These are phyloP conservation scores for Urechis unicinctus DNA, from an alignment of 2,888 invertebrate genomes.

Conservation along the genomic window DNA sequence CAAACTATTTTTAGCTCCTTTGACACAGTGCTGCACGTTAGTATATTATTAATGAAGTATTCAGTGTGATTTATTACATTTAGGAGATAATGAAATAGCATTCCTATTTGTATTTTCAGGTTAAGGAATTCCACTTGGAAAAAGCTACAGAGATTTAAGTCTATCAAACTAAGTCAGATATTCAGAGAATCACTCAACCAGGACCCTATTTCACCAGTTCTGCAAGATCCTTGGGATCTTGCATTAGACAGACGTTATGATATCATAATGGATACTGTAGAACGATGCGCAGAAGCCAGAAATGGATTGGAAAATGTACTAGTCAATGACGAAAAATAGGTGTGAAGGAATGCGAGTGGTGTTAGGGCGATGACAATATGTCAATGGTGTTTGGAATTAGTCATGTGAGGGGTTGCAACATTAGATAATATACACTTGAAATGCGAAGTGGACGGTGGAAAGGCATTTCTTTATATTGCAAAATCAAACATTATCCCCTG, in stretches of 20 bases:
- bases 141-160: conserved; percentile 5
- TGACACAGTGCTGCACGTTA: conserved; percentile 24
- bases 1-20: conserved; percentile 22
- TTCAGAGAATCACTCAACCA: conserved; percentile 7
- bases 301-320: conserved; percentile 9
- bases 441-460: no score
- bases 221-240: conserved; percentile 15
- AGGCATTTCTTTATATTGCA: no score
- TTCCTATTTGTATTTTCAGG: conserved; percentile 10
- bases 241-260: conserved; percentile 16
- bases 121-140: conserved; percentile 18
- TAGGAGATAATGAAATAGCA: no score
- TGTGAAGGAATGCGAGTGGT: no score
- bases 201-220: conserved; percentile 18
- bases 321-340: no score
- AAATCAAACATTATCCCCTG: no score
- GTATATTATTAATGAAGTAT: conserved; percentile 1
- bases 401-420: no score
- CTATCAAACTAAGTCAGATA: conserved; percentile 1
- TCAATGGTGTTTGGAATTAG: no score
- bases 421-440: no score
- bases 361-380: no score
- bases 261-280: conserved; percentile 8
- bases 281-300: conserved; percentile 16
- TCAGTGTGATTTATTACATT: not conserved